Percentiles rank a stretch among this genome's conserved stretches.
Evolutionary conservation across 2,113 vertebrate species (phyloP).

Genomic region (Butorides virescens): DNA sequence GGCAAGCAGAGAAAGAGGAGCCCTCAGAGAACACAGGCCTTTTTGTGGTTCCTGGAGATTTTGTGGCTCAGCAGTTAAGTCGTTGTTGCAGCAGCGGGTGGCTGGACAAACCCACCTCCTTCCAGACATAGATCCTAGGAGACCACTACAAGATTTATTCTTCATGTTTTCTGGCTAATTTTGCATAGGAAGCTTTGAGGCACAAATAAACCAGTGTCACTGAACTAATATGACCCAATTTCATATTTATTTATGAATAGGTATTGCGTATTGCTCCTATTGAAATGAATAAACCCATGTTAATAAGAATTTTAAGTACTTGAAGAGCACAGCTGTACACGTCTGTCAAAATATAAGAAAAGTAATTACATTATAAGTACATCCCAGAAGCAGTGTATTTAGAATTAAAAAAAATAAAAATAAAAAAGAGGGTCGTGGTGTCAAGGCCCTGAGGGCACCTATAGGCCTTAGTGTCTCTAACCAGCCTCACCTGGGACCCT

Average conservation of each 20-base stretch:
- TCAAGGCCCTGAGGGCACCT: not conserved
- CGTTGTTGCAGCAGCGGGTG: not conserved
- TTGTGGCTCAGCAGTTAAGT: accelerated
- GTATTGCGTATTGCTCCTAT: not conserved
- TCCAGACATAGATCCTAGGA: not conserved
- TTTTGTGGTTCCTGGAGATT: not conserved
- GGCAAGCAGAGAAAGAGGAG: not conserved
- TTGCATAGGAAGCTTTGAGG: not conserved
- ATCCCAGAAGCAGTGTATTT: not conserved
- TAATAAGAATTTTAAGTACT: slow-evolving; percentile 18
- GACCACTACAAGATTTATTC: not conserved
- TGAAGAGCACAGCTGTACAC: not conserved
- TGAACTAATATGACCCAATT: not conserved
- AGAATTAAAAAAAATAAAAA: not conserved
- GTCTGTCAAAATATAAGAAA: not conserved
- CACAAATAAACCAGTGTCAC: not conserved
- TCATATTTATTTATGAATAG: slow-evolving; percentile 34
- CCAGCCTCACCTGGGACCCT: not conserved
- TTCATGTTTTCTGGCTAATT: not conserved
- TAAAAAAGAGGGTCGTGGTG: too few relatives aligned
- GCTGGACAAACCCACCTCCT: not conserved
- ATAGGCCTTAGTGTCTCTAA: not conserved
- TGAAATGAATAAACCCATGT: not conserved
- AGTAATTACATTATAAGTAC: not conserved
- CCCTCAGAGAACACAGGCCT: not conserved